Evolutionary conservation across 2,797 vertebrate genomes (phyloP), one percentile per base, ranked within the genome.

Genomic region (Selene dorsalis): DNA sequence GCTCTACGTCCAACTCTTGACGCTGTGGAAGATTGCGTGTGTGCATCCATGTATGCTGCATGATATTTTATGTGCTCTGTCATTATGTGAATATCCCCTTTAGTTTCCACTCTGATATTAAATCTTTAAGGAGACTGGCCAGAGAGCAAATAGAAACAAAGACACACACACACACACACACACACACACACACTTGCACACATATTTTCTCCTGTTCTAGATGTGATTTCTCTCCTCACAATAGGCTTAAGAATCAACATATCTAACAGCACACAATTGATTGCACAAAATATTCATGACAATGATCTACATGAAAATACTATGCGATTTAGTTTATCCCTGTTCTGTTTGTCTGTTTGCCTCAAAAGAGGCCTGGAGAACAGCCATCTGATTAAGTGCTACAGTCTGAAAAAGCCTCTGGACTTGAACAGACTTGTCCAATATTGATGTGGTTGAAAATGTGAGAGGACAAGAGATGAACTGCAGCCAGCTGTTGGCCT

Each of bases 1-100:
- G 84, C 84, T 90, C 91, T 90, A 92, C 77, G 84, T 93, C 83
- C 85, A 90, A 91, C 87, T 91, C 89, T 89, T 90, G 87, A 89
- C 80, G 84, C 89, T 88, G 80, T 71, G 84, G 83, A 80, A 86
- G 86, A 89, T 57, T 79, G 56, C 4, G 55, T 65, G 77, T 77
- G 71, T 64, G 58, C 50, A 38, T 61, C 50, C 50, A 28, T 79
- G 56, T 71, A 47, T 59, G 47, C 55, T 43, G 55, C 57, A 79
- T 85, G 24, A 73, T 72, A 60, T 79, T 80, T 88, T 32, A 77
- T 80, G 70, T 77, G 63, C 69, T 68, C 75, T 38, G 28, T 82
- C 79, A 82, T 84, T 76, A 70, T 72, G 53, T 69, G 69, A 84
- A 79, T 61, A 82, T 75, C 47, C 32, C 24, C 41, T 84, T 81